phyloP scores from a whole-genome alignment of 2,888 invertebrate species.

The Drosophila barbarae region DNA sequence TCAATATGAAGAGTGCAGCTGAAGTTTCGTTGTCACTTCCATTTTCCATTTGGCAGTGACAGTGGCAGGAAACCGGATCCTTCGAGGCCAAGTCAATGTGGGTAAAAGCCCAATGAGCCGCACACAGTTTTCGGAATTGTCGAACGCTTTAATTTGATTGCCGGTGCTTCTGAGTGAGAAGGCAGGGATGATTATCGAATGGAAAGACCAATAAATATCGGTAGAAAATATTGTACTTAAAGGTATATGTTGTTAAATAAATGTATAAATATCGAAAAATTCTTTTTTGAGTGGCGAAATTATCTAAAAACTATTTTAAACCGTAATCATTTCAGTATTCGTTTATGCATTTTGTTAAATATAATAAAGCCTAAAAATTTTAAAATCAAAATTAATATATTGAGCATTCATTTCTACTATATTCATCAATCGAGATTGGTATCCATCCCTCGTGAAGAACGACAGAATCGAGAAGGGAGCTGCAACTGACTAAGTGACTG shows the following conservation, averaged over 20 bases:
- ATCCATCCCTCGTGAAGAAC: background rate
- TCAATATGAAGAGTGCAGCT: slow-evolving; percentile 23
- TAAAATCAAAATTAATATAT: too few relatives aligned
- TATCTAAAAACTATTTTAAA: too few relatives aligned
- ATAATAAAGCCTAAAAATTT: background rate
- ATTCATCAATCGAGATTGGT: background rate
- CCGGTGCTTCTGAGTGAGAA: slow-evolving; percentile 18
- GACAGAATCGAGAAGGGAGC: slow-evolving; percentile 16
- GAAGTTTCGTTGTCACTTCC: slow-evolving; percentile 32
- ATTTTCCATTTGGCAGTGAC: slow-evolving; percentile 24
- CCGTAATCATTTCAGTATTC: too few relatives aligned
- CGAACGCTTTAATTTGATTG: slow-evolving; percentile 52
- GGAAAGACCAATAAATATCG: background rate
- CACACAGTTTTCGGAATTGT: slow-evolving; percentile 35
- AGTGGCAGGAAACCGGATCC: slow-evolving; percentile 13
- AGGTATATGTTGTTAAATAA: too few relatives aligned
- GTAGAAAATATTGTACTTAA: background rate
- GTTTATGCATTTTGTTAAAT: too few relatives aligned
- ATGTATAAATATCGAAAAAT: too few relatives aligned
- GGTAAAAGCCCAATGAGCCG: slow-evolving; percentile 41
- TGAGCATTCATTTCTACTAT: background rate
- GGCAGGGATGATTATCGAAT: background rate
- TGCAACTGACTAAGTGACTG: slow-evolving; percentile 42
- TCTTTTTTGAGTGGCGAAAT: too few relatives aligned
- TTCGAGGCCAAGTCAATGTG: slow-evolving; percentile 24